These are phyloP conservation scores for Brachionus rubens DNA, from an alignment of 1,140 invertebrate genomes.

Conservation along the genomic window DNA sequence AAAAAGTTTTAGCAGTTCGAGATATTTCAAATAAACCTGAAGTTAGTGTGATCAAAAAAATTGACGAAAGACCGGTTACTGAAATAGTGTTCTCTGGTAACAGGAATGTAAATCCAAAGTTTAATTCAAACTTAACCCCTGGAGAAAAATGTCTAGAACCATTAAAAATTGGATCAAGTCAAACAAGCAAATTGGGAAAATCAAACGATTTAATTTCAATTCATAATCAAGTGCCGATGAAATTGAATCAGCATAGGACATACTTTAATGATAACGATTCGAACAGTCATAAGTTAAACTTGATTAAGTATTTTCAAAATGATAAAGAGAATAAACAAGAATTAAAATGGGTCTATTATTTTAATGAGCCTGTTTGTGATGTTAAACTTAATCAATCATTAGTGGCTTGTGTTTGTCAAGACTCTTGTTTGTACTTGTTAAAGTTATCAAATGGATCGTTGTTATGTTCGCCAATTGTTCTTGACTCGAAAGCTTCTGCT, in stretches of 20 bases:
- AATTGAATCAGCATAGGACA: background rate
- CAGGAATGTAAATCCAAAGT: slow-evolving; percentile 59
- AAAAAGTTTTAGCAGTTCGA: background rate
- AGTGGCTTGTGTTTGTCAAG: slow-evolving; percentile 67
- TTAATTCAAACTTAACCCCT: slow-evolving; percentile 2
- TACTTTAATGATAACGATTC: background rate
- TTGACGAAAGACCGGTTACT: background rate
- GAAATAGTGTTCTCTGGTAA: slow-evolving; percentile 62
- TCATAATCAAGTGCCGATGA: background rate
- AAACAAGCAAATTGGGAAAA: background rate
- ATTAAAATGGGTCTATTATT: slow-evolving; percentile 24
- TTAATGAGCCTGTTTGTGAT: slow-evolving; percentile 7
- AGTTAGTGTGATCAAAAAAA: background rate
- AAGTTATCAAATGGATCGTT: slow-evolving; percentile 63
- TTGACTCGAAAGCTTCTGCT: slow-evolving; percentile 62
- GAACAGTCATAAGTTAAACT: background rate
- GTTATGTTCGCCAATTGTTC: slow-evolving; percentile 66
- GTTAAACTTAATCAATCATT: slow-evolving; percentile 15
- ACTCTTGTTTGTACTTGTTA: slow-evolving; percentile 68
- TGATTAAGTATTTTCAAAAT: slow-evolving; percentile 7
- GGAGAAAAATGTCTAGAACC: background rate
- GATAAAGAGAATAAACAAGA: slow-evolving; percentile 24
- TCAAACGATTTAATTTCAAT: background rate
- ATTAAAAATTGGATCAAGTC: background rate
- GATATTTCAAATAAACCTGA: slow-evolving; percentile 13